A percentile compares a stretch with the other conserved stretches of the same genome.
Evolutionary conservation across 1,140 invertebrate species (phyloP).

Genomic region (Atta cephalotes): DNA sequence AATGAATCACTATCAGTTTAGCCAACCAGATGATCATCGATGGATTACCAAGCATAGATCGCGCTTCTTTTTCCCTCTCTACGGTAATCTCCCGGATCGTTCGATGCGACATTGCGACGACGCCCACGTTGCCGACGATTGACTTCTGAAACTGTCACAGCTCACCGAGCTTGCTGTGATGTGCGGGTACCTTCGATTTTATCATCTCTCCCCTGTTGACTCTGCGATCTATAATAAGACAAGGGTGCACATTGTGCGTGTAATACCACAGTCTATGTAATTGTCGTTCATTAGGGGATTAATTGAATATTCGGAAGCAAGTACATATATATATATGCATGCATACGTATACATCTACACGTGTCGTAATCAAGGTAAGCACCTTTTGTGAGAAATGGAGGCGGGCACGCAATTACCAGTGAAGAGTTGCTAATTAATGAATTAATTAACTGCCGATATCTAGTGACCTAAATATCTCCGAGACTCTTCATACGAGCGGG

Average conservation of each 20-base stretch:
- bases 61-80: conserved; percentile 11
- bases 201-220: conserved; percentile 10
- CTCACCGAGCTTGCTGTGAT: conserved; percentile 22
- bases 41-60: background rate
- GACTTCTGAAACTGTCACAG: conserved; percentile 41
- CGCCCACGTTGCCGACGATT: conserved; percentile 48
- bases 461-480: conserved; percentile 23
- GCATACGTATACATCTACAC: background rate
- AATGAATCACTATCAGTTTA: conserved; percentile 36
- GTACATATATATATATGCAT: too few species aligned
- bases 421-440: conserved; percentile 39
- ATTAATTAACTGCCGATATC: conserved; percentile 29
- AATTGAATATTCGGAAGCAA: conserved; percentile 10
- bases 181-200: conserved; percentile 8
- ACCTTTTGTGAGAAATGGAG: conserved; percentile 33
- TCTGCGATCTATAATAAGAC: conserved; percentile 1
- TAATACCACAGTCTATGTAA: background rate
- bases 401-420: conserved; percentile 21
- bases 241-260: background rate
- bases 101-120: conserved; percentile 17
- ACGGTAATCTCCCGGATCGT: background rate
- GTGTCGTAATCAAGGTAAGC: conserved; percentile 14
- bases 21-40: conserved; percentile 17
- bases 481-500: background rate
- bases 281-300: conserved; percentile 23